Base-by-base conservation (phyloP, 2,888 invertebrate species). In the Theodoxus fluviatilis region DNA sequence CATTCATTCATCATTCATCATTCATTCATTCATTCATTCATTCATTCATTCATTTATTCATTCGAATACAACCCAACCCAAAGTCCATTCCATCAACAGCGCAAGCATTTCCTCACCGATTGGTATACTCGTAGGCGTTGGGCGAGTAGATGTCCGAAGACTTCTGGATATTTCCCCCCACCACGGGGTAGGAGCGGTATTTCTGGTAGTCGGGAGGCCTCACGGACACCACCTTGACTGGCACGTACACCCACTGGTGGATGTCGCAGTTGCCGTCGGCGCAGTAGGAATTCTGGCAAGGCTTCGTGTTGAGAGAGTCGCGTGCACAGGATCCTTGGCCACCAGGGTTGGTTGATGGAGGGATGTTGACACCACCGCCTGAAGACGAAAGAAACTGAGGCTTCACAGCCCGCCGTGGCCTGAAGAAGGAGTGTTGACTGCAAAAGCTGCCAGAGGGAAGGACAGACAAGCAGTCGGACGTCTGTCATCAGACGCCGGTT, bases 211-310 rank as follows among this genome's bases (percentile, higher is more conserved):
- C 79, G 0, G 80, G 80, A 0, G 83, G 81, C 61, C 83, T 70
- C 37, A 78, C 79, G 25, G 76, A 79, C 22, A 82, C 75, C 15
- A 83, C 75, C 68, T 81, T 79, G 0, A 82, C 79, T 0, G 83
- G 83, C 0, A 83, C 71, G 65, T 79, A 82, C 1, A 77, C 81
- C 83, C 83, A 83, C 33, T 79, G 75, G 61, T 73, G 73, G 3
- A 77, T 78, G 68, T 82, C 81, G 52, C 82, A 81, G 1, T 69
- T 59, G 15, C 81, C 80, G 70, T 81, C 77, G 1, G 81, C 74
- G 68, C 81, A 82, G 63, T 78, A 83, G 7, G 72, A 77, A 67
- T 83, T 83, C 72, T 83, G 83, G 38, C 52, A 64, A 0, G 73
- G 64, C 47, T 28, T 76, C 73, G 15, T 75, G 74, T 52, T 61